Conservation (phyloP, 2,113 vertebrate genomes). For the Tenrec ecaudatus region DNA sequence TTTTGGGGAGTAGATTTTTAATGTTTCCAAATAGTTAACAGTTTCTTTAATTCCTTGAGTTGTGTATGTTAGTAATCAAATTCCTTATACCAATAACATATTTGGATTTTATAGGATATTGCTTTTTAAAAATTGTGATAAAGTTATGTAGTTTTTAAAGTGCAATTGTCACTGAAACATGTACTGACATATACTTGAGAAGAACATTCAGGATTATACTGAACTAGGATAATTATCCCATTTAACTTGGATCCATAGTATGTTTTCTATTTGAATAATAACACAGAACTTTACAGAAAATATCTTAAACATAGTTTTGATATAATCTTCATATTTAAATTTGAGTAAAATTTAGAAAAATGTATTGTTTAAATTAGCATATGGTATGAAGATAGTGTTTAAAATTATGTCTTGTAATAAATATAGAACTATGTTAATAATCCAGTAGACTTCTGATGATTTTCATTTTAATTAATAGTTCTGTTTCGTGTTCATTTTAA, state of each 20-base stretch:
- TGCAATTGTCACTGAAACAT: too few relatives aligned
- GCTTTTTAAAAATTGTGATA: conserved; percentile 91
- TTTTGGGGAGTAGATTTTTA: conserved; percentile 86
- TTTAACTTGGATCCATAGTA: not conserved
- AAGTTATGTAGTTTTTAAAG: conserved; percentile 93
- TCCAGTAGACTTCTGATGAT: too few relatives aligned
- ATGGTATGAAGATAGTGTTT: too few relatives aligned
- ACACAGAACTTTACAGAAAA: conserved; percentile 9
- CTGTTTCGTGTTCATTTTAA: too few relatives aligned
- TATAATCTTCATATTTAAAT: conserved; percentile 30
- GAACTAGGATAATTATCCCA: not conserved
- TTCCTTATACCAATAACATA: conserved; percentile 87
- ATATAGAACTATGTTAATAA: too few relatives aligned
- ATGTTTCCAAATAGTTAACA: conserved; percentile 90
- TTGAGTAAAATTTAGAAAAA: conserved; percentile 8
- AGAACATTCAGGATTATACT: not conserved
- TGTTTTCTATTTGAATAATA: not conserved
- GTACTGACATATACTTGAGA: not conserved
- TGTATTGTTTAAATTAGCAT: conserved; percentile 49
- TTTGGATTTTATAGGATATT: conserved; percentile 92
- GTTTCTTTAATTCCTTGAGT: conserved; percentile 87
- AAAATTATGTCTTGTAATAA: too few relatives aligned
- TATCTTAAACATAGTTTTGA: not conserved
- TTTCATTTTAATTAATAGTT: too few relatives aligned
- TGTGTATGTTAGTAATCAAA: conserved; percentile 85